A percentile compares a stretch with the other conserved stretches of the same genome.
Evolutionary conservation across 2,888 invertebrate species (phyloP).

Genomic region (Dryocosmus kuriphilus): DNA sequence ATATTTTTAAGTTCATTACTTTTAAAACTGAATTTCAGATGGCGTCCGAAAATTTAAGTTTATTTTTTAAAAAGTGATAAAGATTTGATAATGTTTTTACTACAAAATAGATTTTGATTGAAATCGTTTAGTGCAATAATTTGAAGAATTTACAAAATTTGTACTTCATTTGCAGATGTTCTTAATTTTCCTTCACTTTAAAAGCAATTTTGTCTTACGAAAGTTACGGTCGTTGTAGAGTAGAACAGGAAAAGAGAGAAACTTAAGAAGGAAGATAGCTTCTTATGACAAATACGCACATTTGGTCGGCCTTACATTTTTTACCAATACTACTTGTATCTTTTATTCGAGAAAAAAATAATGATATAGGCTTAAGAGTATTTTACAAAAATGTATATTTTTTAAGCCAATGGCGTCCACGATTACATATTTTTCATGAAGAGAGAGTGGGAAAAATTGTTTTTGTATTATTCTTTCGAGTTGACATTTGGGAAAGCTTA

Average conservation of each 20-base stretch:
- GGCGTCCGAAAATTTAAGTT: neutral
- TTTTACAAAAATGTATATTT: slow-evolving; percentile 12
- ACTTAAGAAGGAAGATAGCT: neutral
- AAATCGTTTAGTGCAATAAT: too few relatives aligned
- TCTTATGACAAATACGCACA: slow-evolving; percentile 1
- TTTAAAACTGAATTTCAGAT: neutral
- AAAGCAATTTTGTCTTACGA: too few relatives aligned
- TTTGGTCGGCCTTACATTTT: slow-evolving; percentile 19
- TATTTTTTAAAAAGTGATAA: neutral
- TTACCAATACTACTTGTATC: neutral
- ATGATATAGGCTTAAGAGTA: neutral
- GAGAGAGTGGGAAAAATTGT: neutral
- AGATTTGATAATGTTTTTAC: too few relatives aligned
- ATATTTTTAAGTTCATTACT: slow-evolving; percentile 8
- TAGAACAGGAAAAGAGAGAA: neutral
- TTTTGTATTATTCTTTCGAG: neutral
- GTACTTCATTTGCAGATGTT: too few relatives aligned
- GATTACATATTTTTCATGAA: neutral
- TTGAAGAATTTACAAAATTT: too few relatives aligned
- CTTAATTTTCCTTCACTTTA: too few relatives aligned
- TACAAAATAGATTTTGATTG: too few relatives aligned
- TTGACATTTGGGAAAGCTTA: neutral
- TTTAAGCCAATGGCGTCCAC: neutral
- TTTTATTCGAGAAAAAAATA: slow-evolving; percentile 14
- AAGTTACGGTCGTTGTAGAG: too few relatives aligned